phyloP scores from a whole-genome alignment of 2,888 invertebrate genomes.

The Clitarchus hookeri region DNA sequence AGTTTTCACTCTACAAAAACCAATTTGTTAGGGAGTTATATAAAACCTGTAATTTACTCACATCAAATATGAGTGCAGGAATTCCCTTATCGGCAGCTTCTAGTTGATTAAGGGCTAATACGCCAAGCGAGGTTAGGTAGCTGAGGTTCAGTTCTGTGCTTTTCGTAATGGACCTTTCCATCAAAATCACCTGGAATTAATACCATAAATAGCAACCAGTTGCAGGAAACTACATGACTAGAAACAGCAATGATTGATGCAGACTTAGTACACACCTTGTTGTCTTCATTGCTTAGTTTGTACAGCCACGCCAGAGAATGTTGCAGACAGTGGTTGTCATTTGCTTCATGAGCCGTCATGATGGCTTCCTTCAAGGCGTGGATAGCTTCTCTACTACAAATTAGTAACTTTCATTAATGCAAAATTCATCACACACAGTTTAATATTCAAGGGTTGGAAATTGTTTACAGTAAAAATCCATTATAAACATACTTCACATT shows the following conservation, averaged over 20 bases:
- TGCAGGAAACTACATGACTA: not conserved
- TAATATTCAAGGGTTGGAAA: no score
- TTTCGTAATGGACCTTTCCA: constrained; percentile 71
- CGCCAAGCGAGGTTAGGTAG: constrained; percentile 73
- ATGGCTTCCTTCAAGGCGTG: constrained; percentile 86
- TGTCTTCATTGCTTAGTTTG: constrained; percentile 57
- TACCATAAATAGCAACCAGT: no score
- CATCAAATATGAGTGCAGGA: constrained; percentile 71
- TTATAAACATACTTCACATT: no score
- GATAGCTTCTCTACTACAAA: constrained; percentile 72
- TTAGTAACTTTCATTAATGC: not conserved
- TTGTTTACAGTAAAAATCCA: no score
- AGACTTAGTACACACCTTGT: constrained; percentile 49
- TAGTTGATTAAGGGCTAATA: constrained; percentile 77
- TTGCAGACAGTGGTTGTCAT: constrained; percentile 83
- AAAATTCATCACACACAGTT: not conserved
- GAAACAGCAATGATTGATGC: constrained; percentile 15
- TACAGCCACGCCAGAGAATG: constrained; percentile 84
- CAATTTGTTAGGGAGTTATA: no score
- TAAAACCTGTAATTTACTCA: constrained; percentile 47
- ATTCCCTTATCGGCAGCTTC: constrained; percentile 69
- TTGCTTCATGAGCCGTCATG: constrained; percentile 84
- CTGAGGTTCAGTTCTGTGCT: constrained; percentile 69
- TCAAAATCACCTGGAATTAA: constrained; percentile 60
- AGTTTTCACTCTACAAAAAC: no score